Evolutionary conservation across 2,113 vertebrate species (phyloP), one percentile per base, ranked within the genome.

Genomic region (Montifringilla adamsi): DNA sequence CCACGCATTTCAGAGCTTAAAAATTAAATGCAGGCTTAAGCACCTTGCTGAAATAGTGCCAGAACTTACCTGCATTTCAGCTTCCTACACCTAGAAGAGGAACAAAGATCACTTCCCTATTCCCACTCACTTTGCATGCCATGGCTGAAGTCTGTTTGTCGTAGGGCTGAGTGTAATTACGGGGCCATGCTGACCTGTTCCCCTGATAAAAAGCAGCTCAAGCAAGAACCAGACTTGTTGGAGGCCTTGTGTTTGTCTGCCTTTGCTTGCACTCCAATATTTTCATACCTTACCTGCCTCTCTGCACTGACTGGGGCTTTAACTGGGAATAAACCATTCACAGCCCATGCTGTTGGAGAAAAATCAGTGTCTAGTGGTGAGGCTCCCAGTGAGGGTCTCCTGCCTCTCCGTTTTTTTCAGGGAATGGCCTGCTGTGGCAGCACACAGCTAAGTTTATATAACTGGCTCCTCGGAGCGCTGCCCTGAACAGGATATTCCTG

Each of bases 401-500:
- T 23, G 68, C 26, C 23, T 46, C 39, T 72, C 73, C 6, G 1
- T 73, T 91, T 93, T 60, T 94, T 79, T 64, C 49, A 20, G 35
- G 37, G 70, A 69, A 37, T 60, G 56, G 79, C 83, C 60, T 92
- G 84, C 91, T 96, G 89, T 90, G 96, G 79, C 86, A 89, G 77
- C 55, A 70, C 41, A 91, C 81, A 96, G 95, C 96, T 97, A 88
- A 96, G 94, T 97, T 97, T 97, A 94, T 97, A 94, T 94, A 98
- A 97, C 96, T 97, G 97, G 82, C 91, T 97, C 86, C 94, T 97
- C 69, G 62, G 74, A 94, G 93, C 14, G 1, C 87, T 89, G 70
- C 90, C 80, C 85, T 89, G 70, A 98, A 97, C 98, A 98, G 98
- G 98, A 98, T 98, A 98, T 98, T 98, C 98, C 97, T 98, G 98